Evolutionary conservation across 64 coral and sea anemone genomes (phyloP), one percentile per base, ranked within the genome.

Genomic region (Platygyra sinensis): DNA sequence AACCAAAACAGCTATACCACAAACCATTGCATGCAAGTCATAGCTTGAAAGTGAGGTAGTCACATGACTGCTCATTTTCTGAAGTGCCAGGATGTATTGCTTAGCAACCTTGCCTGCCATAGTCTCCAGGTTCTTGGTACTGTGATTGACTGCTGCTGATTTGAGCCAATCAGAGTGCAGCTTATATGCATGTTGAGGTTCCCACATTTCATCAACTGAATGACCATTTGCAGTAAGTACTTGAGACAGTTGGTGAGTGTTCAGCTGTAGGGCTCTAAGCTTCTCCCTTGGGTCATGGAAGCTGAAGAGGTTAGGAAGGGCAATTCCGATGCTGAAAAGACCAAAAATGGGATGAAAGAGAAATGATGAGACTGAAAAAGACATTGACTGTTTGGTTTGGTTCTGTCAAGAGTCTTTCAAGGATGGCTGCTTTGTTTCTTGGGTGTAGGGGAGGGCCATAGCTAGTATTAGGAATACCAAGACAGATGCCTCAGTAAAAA

Each of bases 21-120:
- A 89, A 60, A 74, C 25, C 94, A 99, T 91, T 63, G 97, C 97
- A 14, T 99, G 84, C 28, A 95, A 78, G 74, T 99, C 94, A 46
- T 99, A 99, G 14, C 78, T 91, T 72, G 97, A 99, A 67, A 99
- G 91, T 22, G 91, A 91, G 73, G 83, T 88, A 61, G 97, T 86
- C 28, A 99, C 63, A 8, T 54, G 82, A 72, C 61, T 74, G 25
- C 84, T 96, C 97, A 99, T 99, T 38, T 83, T 88, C 0, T 75
- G 59, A 61, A 94, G 83, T 67, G 90, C 94, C 61, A 90, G 27
- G 60, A 80, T 67, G 76, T 96, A 99, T 77, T 96, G 93, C 80
- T 93, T 95, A 10, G 89, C 65, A 75, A 95, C 89, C 46, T 93
- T 82, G 20, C 74, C 91, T 54, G 94, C 91, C 19, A 89, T 25